Percentiles rank a stretch among this genome's conserved stretches.
phyloP scores from a whole-genome alignment of 2,113 vertebrate species.

The Smithornis capensis region DNA sequence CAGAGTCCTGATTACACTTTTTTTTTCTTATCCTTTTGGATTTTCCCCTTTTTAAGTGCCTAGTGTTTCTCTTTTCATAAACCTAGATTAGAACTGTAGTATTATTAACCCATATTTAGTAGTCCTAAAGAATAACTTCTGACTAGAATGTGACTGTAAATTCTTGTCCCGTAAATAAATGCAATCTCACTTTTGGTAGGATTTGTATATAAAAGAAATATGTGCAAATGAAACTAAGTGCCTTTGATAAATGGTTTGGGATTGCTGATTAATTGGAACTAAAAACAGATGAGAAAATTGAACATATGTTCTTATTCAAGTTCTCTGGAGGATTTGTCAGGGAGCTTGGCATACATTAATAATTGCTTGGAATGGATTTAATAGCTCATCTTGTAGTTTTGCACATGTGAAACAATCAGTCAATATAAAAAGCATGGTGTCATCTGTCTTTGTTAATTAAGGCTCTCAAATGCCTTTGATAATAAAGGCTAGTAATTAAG shows the following conservation, averaged over 20 bases:
- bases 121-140: neutral
- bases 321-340: neutral
- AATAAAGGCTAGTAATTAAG: slow-evolving; percentile 41
- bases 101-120: neutral
- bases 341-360: neutral
- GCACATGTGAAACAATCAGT: slow-evolving; percentile 27
- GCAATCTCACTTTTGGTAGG: neutral
- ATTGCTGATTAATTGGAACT: slow-evolving; percentile 32
- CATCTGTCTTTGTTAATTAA: neutral
- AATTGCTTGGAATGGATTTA: neutral
- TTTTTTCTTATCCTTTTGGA: slow-evolving; percentile 17
- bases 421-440: slow-evolving; percentile 5
- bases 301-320: slow-evolving; percentile 41
- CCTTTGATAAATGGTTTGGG: slow-evolving; percentile 1
- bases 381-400: slow-evolving; percentile 16
- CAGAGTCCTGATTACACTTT: neutral
- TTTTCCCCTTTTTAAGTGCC: neutral
- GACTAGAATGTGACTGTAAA: neutral
- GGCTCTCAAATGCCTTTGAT: neutral
- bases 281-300: slow-evolving; percentile 55
- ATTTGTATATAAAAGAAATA: neutral
- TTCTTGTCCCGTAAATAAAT: neutral
- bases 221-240: neutral
- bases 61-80: slow-evolving; percentile 27
- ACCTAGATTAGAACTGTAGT: neutral